phyloP scores from a whole-genome alignment of 2,888 invertebrate genomes.

The Drosophila sordidula region DNA sequence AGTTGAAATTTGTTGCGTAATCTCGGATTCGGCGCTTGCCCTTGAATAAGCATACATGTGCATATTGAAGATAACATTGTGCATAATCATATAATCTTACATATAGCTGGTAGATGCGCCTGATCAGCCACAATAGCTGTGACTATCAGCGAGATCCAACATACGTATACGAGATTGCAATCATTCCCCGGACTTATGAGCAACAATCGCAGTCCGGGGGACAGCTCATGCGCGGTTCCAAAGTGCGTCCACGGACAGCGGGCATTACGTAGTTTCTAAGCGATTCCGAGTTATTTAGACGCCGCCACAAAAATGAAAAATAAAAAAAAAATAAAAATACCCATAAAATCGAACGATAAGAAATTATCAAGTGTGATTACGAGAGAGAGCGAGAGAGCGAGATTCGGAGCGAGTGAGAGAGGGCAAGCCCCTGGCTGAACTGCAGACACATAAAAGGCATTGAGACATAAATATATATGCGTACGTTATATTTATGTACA shows the following conservation, averaged over 20 bases:
- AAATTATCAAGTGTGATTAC: slow-evolving; percentile 31
- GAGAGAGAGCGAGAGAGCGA: neutral
- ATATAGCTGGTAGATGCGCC: slow-evolving; percentile 13
- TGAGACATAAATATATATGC: slow-evolving; percentile 9
- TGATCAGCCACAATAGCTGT: slow-evolving; percentile 22
- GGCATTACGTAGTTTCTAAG: slow-evolving; percentile 76
- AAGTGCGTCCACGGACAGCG: slow-evolving; percentile 44
- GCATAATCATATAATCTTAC: neutral
- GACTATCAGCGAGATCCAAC: slow-evolving; percentile 42
- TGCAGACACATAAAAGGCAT: slow-evolving; percentile 39
- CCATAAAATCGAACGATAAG: slow-evolving; percentile 61
- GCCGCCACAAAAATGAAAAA: slow-evolving; percentile 36
- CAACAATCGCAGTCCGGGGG: slow-evolving; percentile 13
- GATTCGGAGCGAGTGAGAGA: neutral
- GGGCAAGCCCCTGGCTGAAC: slow-evolving; percentile 13
- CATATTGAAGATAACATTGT: neutral
- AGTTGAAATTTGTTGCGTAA: neutral
- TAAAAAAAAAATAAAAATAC: too few relatives aligned
- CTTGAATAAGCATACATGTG: slow-evolving; percentile 20
- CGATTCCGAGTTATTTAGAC: slow-evolving; percentile 63
- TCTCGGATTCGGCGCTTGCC: slow-evolving; percentile 17
- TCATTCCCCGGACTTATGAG: slow-evolving; percentile 7
- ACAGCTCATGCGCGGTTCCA: slow-evolving; percentile 63
- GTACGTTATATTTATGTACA: neutral
- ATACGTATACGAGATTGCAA: slow-evolving; percentile 15